These are phyloP conservation scores for Epistrophella euchroma DNA, from an alignment of 2,888 invertebrate species.

Conservation along the genomic window DNA sequence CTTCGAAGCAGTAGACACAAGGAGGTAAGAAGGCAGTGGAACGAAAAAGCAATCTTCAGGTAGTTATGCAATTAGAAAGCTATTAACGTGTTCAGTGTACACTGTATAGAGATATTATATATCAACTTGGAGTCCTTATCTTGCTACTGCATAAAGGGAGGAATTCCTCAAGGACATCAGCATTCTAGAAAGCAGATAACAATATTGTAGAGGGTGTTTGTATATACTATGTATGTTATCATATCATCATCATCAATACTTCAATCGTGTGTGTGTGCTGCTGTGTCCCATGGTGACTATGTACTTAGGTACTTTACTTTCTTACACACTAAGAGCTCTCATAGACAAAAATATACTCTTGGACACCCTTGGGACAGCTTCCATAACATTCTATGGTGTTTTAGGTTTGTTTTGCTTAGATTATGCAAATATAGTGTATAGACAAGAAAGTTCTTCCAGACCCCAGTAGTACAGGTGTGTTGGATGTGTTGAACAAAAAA, in stretches of 20 bases:
- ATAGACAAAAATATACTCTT: constrained; percentile 19
- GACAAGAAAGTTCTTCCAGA: not conserved
- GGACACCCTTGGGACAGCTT: constrained; percentile 37
- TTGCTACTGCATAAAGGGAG: constrained; percentile 15
- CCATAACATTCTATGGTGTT: constrained; percentile 25
- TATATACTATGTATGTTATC: not conserved
- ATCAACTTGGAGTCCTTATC: constrained; percentile 8
- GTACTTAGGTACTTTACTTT: not conserved
- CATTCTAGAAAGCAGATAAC: constrained; percentile 3
- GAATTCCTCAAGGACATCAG: constrained; percentile 17
- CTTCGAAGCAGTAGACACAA: not conserved
- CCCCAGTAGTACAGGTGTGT: not conserved
- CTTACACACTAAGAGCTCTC: constrained; percentile 10
- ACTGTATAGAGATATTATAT: constrained; percentile 22
- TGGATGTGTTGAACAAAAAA: constrained; percentile 1
- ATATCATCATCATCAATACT: not conserved
- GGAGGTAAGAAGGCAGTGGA: not conserved
- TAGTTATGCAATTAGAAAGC: constrained; percentile 67
- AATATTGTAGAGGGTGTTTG: not conserved
- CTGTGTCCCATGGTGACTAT: not conserved
- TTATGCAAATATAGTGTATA: constrained; percentile 49
- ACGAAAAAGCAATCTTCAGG: constrained; percentile 42
- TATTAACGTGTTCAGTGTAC: constrained; percentile 39
- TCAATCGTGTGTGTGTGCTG: not conserved
- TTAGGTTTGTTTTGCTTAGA: constrained; percentile 28